Evolutionary conservation across 2,113 vertebrate species (phyloP).

Genomic region (Notothenia rossii): DNA sequence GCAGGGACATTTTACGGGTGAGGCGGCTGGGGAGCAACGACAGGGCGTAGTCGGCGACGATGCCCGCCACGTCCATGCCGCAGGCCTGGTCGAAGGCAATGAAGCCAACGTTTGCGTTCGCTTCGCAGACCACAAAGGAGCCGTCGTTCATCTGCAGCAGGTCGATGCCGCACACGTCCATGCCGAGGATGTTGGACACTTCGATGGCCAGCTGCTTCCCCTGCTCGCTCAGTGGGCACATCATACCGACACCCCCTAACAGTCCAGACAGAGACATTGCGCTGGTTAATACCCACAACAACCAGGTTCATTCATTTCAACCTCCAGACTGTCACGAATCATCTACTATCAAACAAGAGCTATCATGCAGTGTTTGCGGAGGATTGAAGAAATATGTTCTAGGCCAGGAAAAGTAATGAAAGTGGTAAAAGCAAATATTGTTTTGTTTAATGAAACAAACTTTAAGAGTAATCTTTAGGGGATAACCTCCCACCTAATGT

Average conservation of each 20-base stretch:
- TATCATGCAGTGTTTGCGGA: neutral
- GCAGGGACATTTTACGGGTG: slow-evolving; percentile 88
- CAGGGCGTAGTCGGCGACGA: slow-evolving; percentile 91
- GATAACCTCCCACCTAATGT: no score
- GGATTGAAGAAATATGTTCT: neutral
- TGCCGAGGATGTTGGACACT: slow-evolving; percentile 93
- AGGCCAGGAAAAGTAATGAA: no score
- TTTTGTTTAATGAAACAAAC: no score
- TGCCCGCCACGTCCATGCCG: slow-evolving; percentile 90
- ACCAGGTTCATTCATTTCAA: neutral
- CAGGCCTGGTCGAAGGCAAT: slow-evolving; percentile 93
- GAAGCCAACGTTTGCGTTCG: slow-evolving; percentile 94
- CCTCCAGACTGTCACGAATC: neutral
- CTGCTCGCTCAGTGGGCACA: slow-evolving; percentile 91
- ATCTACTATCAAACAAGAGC: neutral
- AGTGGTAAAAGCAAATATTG: no score
- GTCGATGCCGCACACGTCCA: slow-evolving; percentile 94
- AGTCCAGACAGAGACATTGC: slow-evolving; percentile 19
- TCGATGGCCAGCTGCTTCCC: slow-evolving; percentile 92
- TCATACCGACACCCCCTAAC: slow-evolving; percentile 90
- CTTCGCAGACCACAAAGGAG: slow-evolving; percentile 92
- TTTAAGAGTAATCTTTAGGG: no score
- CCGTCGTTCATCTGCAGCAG: slow-evolving; percentile 91
- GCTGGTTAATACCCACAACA: neutral
- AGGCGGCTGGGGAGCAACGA: slow-evolving; percentile 89